Evolutionary conservation across 2,888 invertebrate species (phyloP).

Genomic region (Crepidodera aurea): DNA sequence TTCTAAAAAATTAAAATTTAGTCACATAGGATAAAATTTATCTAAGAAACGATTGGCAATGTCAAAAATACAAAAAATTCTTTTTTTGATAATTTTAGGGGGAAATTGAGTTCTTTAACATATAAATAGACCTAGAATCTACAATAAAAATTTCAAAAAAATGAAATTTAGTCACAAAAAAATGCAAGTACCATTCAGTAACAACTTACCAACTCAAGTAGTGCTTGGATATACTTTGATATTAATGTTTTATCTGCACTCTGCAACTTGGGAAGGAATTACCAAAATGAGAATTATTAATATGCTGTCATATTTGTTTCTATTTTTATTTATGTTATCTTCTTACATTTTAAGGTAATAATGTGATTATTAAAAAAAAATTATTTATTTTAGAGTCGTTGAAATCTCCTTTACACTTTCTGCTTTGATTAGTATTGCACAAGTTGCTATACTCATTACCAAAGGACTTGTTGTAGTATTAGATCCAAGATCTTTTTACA

Average conservation of each 20-base stretch:
- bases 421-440: constrained; percentile 38
- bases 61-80: too few relatives aligned
- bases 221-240: constrained; percentile 52
- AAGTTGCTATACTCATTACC: constrained; percentile 40
- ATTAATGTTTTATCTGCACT: constrained; percentile 53
- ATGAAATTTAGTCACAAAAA: constrained; percentile 46
- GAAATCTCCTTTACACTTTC: constrained; percentile 44
- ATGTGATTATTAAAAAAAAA: neutral
- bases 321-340: constrained; percentile 46
- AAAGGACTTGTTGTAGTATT: constrained; percentile 38
- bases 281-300: constrained; percentile 43
- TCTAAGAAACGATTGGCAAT: too few relatives aligned
- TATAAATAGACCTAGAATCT: too few relatives aligned
- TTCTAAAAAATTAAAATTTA: too few relatives aligned
- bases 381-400: constrained; percentile 35
- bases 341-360: constrained; percentile 46
- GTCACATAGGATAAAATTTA: too few relatives aligned
- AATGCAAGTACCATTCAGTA: constrained; percentile 37
- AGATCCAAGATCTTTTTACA: constrained; percentile 29
- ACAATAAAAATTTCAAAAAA: too few relatives aligned
- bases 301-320: constrained; percentile 46
- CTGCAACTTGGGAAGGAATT: constrained; percentile 51
- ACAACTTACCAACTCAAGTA: constrained; percentile 45
- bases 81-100: too few relatives aligned
- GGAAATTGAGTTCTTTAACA: too few relatives aligned